phyloP scores from a whole-genome alignment of 92 coral and sea anemone genomes.

The Zoanthus sansibaricus region DNA sequence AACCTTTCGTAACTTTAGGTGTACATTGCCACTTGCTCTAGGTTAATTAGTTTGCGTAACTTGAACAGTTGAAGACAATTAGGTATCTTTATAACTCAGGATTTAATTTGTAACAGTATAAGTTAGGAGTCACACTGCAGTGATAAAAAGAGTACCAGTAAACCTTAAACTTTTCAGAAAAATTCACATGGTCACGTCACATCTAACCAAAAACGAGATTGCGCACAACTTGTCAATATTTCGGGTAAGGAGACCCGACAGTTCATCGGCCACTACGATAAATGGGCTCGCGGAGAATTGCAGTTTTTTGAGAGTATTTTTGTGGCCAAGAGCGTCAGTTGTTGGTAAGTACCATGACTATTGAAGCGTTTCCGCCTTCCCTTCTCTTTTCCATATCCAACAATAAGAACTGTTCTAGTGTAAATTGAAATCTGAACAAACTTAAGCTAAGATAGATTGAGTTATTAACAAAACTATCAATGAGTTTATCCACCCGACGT shows the following conservation, averaged over 20 bases:
- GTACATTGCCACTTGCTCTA: no score
- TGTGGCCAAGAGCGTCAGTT: constrained; percentile 92
- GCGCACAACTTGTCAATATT: constrained; percentile 91
- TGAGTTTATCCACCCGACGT: no score
- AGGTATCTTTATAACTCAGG: no score
- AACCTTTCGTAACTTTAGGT: no score
- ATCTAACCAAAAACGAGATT: constrained; percentile 82
- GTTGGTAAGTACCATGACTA: constrained; percentile 70
- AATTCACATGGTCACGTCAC: constrained; percentile 74
- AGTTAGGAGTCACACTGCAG: neutral
- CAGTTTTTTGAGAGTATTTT: constrained; percentile 63
- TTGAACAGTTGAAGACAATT: no score
- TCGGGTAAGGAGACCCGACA: constrained; percentile 63
- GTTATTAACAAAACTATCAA: no score
- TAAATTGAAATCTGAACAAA: no score
- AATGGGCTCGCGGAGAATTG: constrained; percentile 37
- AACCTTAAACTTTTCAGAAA: constrained; percentile 52
- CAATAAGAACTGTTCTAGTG: neutral
- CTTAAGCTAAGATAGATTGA: no score
- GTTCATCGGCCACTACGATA: neutral
- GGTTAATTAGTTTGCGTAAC: no score
- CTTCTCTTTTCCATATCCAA: neutral
- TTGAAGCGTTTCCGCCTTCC: no score
- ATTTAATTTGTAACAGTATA: no score
- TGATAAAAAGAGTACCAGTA: neutral